Evolutionary conservation across 2,888 invertebrate genomes (phyloP).

Genomic region (Dioctria rufipes): DNA sequence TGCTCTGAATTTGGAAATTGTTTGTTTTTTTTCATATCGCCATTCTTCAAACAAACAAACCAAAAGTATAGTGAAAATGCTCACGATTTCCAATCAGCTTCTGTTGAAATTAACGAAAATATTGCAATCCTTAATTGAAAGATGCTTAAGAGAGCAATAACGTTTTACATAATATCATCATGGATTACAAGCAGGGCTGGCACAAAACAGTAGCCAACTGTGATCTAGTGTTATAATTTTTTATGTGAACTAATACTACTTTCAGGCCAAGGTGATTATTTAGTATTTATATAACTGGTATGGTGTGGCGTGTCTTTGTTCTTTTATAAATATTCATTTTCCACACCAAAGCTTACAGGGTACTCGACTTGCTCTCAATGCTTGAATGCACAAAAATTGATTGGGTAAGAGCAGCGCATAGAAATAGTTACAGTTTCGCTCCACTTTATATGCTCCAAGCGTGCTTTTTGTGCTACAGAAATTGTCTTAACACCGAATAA

Average conservation of each 20-base stretch:
- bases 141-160: too few relatives aligned
- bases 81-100: too few relatives aligned
- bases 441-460: constrained; percentile 25
- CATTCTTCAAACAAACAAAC: too few relatives aligned
- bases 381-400: constrained; percentile 22
- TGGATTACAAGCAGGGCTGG: too few relatives aligned
- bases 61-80: too few relatives aligned
- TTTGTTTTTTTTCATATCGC: too few relatives aligned
- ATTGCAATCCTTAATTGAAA: too few relatives aligned
- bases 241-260: not conserved
- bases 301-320: not conserved
- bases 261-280: constrained; percentile 26
- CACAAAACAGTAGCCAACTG: too few relatives aligned
- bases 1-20: too few relatives aligned
- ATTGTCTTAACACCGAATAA: not conserved
- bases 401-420: constrained; percentile 9
- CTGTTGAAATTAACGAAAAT: too few relatives aligned
- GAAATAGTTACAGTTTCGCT: constrained; percentile 17
- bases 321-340: constrained; percentile 31
- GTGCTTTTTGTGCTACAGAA: not conserved
- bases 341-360: not conserved
- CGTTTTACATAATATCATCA: too few relatives aligned
- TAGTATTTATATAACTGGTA: constrained; percentile 9
- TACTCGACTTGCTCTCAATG: not conserved
- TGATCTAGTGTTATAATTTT: too few relatives aligned